Percentiles rank a stretch among this genome's conserved stretches.
Evolutionary conservation across 2,113 vertebrate genomes (phyloP).

Genomic region (Numenius arquata): DNA sequence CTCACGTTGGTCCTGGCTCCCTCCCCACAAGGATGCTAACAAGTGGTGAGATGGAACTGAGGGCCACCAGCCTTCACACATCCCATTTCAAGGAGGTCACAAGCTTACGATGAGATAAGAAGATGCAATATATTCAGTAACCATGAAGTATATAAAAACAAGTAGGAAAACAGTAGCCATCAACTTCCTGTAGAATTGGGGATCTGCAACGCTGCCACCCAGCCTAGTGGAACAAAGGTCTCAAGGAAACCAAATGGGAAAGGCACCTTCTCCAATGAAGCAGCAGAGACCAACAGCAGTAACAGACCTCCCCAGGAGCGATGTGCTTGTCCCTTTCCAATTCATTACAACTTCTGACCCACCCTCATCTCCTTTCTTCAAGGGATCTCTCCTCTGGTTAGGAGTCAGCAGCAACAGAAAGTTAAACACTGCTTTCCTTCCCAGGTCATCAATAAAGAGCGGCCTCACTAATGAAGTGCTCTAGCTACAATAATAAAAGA

Average conservation of each 20-base stretch:
- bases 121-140: neutral
- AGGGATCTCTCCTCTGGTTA: neutral
- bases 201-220: rapidly evolving
- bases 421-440: neutral
- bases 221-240: neutral
- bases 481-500: neutral
- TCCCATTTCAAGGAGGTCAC: neutral
- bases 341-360: neutral
- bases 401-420: neutral
- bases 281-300: rapidly evolving
- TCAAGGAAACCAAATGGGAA: rapidly evolving
- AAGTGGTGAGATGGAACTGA: neutral
- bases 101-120: neutral
- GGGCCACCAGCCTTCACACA: neutral
- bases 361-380: neutral
- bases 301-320: neutral
- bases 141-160: neutral
- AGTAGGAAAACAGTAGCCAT: neutral
- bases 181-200: neutral
- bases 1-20: rapidly evolving
- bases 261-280: neutral
- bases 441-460: neutral
- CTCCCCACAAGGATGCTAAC: neutral
- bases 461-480: neutral
- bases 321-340: rapidly evolving